Percentiles rank a stretch among this genome's conserved stretches.
Evolutionary conservation across 2,888 invertebrate genomes (phyloP).

Genomic region (Volucella zonaria): DNA sequence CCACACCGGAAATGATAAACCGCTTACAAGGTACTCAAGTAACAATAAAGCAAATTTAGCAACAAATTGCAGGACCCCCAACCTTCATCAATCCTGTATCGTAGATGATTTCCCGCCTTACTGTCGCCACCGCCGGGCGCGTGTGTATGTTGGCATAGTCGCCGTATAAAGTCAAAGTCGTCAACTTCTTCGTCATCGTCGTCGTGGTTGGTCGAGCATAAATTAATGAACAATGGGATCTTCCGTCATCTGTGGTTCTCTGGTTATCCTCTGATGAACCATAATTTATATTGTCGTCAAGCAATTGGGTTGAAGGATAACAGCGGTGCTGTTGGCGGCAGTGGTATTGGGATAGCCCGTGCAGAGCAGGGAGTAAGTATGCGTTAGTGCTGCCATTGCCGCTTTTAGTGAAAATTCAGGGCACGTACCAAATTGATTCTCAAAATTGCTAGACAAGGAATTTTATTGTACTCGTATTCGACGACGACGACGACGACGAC

Average conservation of each 20-base stretch:
- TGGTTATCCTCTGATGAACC: slow-evolving; percentile 60
- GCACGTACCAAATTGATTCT: slow-evolving; percentile 70
- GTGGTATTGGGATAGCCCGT: background rate
- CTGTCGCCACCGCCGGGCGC: background rate
- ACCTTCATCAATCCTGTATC: slow-evolving; percentile 2
- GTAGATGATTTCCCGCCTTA: slow-evolving; percentile 42
- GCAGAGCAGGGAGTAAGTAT: background rate
- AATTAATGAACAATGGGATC: slow-evolving; percentile 69
- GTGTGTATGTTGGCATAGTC: too few species aligned
- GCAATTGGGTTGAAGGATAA: slow-evolving; percentile 58
- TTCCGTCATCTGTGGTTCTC: slow-evolving; percentile 61
- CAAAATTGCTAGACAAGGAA: slow-evolving; percentile 69
- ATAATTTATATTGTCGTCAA: slow-evolving; percentile 65
- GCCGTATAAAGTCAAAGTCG: too few species aligned
- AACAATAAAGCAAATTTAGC: slow-evolving; percentile 50
- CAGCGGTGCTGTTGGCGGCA: background rate
- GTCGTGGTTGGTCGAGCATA: slow-evolving; percentile 15
- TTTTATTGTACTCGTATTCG: slow-evolving; percentile 53
- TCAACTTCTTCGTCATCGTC: background rate
- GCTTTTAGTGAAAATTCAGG: slow-evolving; percentile 47
- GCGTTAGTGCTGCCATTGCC: background rate
- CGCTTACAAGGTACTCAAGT: slow-evolving; percentile 56
- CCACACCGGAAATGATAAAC: slow-evolving; percentile 59
- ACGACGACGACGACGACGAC: too few species aligned
- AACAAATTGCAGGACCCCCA: slow-evolving; percentile 37